These are phyloP conservation scores for Cheilosia impressa DNA, from an alignment of 2,888 invertebrate genomes.

Conservation along the genomic window DNA sequence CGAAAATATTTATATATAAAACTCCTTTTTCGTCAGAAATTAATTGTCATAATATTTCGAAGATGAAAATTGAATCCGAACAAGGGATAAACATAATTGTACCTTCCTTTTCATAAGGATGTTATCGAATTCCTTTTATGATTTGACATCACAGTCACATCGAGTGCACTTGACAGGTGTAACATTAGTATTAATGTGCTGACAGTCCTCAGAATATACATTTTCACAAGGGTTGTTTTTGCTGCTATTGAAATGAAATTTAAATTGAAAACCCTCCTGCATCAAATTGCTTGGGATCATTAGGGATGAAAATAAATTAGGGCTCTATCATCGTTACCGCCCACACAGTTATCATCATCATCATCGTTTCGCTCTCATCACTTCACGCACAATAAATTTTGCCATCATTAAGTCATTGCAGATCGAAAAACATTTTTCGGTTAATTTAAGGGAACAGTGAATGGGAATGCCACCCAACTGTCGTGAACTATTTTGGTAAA, in stretches of 20 bases:
- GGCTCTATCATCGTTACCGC: conserved; percentile 55
- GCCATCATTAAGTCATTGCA: conserved; percentile 81
- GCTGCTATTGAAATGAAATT: conserved; percentile 51
- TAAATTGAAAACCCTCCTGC: conserved; percentile 56
- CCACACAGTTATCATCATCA: conserved; percentile 54
- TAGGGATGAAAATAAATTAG: conserved; percentile 58
- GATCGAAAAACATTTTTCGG: conserved; percentile 76
- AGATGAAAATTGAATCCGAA: conserved; percentile 28
- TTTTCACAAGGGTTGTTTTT: conserved; percentile 53
- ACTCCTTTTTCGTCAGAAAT: conserved; percentile 14
- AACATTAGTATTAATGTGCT: conserved; percentile 59
- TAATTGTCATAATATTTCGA: conserved; percentile 36
- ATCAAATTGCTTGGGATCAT: conserved; percentile 57
- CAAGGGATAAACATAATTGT: conserved; percentile 34
- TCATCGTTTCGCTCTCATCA: conserved; percentile 60
- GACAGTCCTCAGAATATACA: conserved; percentile 35
- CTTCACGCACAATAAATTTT: conserved; percentile 83
- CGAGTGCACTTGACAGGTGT: conserved; percentile 65
- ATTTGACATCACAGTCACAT: conserved; percentile 46
- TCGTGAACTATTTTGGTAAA: conserved; percentile 7
- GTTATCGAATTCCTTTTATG: conserved; percentile 58
- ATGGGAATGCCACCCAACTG: background rate
- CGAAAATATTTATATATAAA: no score
- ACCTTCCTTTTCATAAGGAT: conserved; percentile 24
- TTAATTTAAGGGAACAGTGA: conserved; percentile 5